phyloP scores from a whole-genome alignment of 2,888 invertebrate genomes.

The Hipparchia semele region DNA sequence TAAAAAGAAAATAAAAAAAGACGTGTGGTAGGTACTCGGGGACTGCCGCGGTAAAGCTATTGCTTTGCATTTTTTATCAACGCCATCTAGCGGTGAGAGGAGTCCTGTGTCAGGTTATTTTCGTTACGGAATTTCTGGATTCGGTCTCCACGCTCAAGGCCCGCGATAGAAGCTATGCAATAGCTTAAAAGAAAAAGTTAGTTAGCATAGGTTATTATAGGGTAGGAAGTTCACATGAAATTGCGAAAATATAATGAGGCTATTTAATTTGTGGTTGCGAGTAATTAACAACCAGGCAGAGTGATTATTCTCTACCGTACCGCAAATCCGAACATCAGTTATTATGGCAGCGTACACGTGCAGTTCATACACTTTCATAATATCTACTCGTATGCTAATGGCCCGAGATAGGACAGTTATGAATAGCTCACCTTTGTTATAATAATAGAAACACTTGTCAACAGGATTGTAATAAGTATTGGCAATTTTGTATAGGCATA shows the following conservation, averaged over 20 bases:
- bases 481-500: not conserved
- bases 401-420: conserved; percentile 24
- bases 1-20: no score
- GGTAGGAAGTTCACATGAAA: conserved; percentile 8
- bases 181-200: no score
- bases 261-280: conserved; percentile 56
- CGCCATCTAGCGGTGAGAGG: no score
- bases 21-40: no score
- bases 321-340: conserved; percentile 69
- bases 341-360: conserved; percentile 65
- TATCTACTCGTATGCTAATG: conserved; percentile 38
- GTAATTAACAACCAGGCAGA: conserved; percentile 69
- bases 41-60: no score
- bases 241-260: conserved; percentile 50
- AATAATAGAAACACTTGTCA: conserved; percentile 24
- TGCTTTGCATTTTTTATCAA: no score
- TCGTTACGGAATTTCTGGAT: no score
- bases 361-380: conserved; percentile 42
- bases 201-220: not conserved
- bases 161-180: no score
- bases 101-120: no score
- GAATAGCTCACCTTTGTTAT: conserved; percentile 28
- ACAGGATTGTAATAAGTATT: not conserved
- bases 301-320: conserved; percentile 72
- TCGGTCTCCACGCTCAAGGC: no score